phyloP scores from a whole-genome alignment of 2,888 invertebrate species.

The Drosophila mercatorum region DNA sequence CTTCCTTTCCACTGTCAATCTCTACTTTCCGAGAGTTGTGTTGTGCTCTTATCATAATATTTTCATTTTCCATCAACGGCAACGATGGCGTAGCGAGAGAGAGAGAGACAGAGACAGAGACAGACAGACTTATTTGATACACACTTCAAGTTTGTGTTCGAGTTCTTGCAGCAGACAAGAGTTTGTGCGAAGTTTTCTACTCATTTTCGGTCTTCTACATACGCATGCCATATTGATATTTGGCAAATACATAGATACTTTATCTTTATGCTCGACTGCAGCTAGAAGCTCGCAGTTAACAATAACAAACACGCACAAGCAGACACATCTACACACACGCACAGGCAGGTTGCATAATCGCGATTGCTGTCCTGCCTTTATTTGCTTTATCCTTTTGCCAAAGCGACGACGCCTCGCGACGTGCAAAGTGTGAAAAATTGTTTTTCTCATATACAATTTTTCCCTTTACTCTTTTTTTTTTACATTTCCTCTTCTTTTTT shows the following conservation, averaged over 20 bases:
- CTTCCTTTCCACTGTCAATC: conserved; percentile 31
- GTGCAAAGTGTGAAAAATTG: conserved; percentile 77
- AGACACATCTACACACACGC: conserved; percentile 1
- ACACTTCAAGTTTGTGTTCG: conserved; percentile 21
- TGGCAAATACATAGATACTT: conserved; percentile 48
- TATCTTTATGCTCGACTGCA: conserved; percentile 55
- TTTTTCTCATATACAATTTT: conserved; percentile 35
- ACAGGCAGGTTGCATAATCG: conserved; percentile 54
- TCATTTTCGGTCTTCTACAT: conserved; percentile 17
- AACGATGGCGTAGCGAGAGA: not conserved
- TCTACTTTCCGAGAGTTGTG: conserved; percentile 29
- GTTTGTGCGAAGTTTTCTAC: conserved; percentile 28
- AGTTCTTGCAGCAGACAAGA: conserved; percentile 13
- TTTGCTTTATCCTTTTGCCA: conserved; percentile 50
- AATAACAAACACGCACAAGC: conserved; percentile 28
- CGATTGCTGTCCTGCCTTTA: conserved; percentile 42
- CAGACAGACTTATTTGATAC: conserved; percentile 6
- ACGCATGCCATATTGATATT: conserved; percentile 47
- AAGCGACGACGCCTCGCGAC: conserved; percentile 40
- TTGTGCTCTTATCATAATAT: conserved; percentile 35
- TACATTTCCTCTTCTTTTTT: conserved; percentile 15
- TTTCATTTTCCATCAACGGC: conserved; percentile 46
- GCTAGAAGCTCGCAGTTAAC: conserved; percentile 33
- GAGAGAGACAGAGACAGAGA: not conserved
- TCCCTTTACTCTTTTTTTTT: conserved; percentile 1